Percentiles rank a stretch among this genome's conserved stretches.
Evolutionary conservation across 2,113 vertebrate genomes (phyloP).

Genomic region (Gulo gulo): DNA sequence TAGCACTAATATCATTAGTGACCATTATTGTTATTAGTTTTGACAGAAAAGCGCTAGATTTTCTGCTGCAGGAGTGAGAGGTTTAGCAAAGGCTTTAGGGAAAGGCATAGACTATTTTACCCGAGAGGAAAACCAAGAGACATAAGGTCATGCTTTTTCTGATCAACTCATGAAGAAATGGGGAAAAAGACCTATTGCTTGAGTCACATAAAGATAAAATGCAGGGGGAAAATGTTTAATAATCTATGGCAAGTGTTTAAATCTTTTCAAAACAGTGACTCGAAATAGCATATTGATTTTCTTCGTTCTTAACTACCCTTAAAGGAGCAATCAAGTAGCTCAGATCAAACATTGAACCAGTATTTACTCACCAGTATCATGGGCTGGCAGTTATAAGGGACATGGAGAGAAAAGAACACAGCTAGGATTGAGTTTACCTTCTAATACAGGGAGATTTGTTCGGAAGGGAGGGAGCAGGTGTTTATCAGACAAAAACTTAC

Average conservation of each 20-base stretch:
- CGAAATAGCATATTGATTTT: constrained; percentile 20
- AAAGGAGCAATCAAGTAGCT: not conserved
- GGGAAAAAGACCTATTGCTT: not conserved
- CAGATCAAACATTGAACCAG: constrained; percentile 29
- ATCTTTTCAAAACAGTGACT: constrained; percentile 28
- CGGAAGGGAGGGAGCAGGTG: not conserved
- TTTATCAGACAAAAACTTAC: not conserved
- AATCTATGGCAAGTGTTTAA: not conserved
- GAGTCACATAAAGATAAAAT: not conserved
- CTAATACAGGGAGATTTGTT: not conserved
- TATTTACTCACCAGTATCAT: constrained; percentile 13
- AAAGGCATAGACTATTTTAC: not conserved
- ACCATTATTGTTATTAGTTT: not conserved
- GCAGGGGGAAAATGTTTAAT: not conserved
- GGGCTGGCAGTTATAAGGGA: not conserved
- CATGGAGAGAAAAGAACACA: not conserved
- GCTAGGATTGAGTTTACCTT: not conserved
- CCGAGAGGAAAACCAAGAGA: not conserved
- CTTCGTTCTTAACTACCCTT: constrained; percentile 25
- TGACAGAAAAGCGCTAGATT: not conserved
- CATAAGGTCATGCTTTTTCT: not conserved
- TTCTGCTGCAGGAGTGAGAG: not conserved
- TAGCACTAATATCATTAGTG: not conserved
- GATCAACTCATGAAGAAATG: not conserved
- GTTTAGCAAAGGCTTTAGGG: not conserved